Evolutionary conservation across 2,113 vertebrate genomes (phyloP), one percentile per base, ranked within the genome.

Genomic region (Danio rerio): DNA sequence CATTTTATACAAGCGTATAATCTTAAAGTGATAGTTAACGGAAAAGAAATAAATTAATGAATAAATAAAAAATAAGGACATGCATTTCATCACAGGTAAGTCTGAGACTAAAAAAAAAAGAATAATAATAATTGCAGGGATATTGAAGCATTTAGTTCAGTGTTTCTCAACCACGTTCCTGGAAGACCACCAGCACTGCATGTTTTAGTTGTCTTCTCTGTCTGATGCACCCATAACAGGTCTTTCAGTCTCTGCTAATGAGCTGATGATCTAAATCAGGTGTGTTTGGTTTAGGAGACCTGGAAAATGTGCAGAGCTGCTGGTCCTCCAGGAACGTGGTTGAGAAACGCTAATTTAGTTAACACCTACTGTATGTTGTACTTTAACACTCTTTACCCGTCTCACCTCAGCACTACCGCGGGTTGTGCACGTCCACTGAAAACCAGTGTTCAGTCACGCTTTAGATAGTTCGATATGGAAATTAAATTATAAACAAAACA

Each of bases 1-100:
- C 93, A 95, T 94, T 95, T 94, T 94, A 92, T 94, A 92, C 94
- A 91, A 91, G 92, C 91, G 31, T 31, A 92, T 92, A 91, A 91
- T 83, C 62, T 77, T 75, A 78, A 78, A 81, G 84, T 81, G 81
- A 71, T 73, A 87, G 59, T 83, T 84, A 77, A 66, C 18, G 49
- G 62, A 55, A 85, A 31, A 3, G 3, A 31, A 78, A 86, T 50
- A 66, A 61, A 70, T 42, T 9, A 87, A 75, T 45, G n/a, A 61
- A 52, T 68, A 78, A 80, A 84, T 9, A 18, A 65, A 53, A 40
- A 53, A 47, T 50, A 52, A 71, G 63, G 80, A 82, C 56, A 63
- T 75, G 58, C 61, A 50, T 76, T 82, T 76, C 40, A 31, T 82
- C 47, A 76, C 71, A 76, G 50, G 20, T 77, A 68, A 50, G 61